Conservation (phyloP, 1,140 invertebrate genomes). For the Bombyx mandarina region DNA sequence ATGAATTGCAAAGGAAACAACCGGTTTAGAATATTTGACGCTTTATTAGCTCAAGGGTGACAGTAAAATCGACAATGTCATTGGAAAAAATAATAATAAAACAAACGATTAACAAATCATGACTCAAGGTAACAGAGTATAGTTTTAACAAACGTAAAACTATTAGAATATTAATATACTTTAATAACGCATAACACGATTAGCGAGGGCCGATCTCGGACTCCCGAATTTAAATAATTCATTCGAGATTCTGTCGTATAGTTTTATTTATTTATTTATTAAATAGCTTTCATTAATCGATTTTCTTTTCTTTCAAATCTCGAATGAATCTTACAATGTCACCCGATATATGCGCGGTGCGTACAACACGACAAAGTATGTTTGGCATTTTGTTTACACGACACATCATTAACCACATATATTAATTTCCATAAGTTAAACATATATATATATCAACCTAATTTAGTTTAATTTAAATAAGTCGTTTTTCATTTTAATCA, state of each 20-base stretch:
- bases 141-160: constrained; percentile 65
- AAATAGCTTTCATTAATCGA: no score
- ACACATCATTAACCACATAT: constrained; percentile 4
- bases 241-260: constrained; percentile 16
- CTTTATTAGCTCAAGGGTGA: constrained; percentile 68
- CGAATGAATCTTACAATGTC: constrained; percentile 31
- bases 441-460: constrained; percentile 46
- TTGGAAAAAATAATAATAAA: constrained; percentile 63
- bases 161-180: constrained; percentile 60
- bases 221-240: constrained; percentile 7
- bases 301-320: constrained; percentile 10
- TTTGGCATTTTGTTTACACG: constrained; percentile 47
- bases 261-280: not conserved
- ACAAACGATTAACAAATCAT: constrained; percentile 69
- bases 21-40: constrained; percentile 56
- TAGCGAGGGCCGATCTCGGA: not conserved
- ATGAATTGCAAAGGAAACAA: constrained; percentile 37
- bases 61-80: constrained; percentile 65
- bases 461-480: constrained; percentile 55
- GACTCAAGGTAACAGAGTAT: constrained; percentile 65
- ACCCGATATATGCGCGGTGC: constrained; percentile 30
- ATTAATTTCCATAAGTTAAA: no score
- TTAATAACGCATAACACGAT: constrained; percentile 46
- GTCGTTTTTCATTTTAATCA: constrained; percentile 50
- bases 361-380: constrained; percentile 30